A percentile compares a stretch with the other conserved stretches of the same genome.
Conservation (phyloP, 2,888 invertebrate genomes). For the Automeris io region DNA sequence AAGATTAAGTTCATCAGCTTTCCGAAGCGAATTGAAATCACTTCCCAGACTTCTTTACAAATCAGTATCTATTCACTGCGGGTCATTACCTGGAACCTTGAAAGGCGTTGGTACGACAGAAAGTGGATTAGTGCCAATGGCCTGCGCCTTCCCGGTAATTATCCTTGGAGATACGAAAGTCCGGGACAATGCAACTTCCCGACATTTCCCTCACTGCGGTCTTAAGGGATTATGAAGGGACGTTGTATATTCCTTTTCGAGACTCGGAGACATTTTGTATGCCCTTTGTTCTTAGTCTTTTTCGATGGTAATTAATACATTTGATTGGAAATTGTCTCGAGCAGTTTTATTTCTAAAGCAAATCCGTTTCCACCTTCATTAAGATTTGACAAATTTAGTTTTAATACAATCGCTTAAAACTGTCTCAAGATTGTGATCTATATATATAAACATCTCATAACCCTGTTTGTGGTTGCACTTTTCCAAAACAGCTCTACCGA, state of each 20-base stretch:
- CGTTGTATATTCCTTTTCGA: neutral
- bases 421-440: too few species aligned
- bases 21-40: conserved; percentile 1
- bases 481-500: too few species aligned
- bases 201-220: neutral
- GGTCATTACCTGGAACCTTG: conserved; percentile 17
- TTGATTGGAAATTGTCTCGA: too few species aligned
- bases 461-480: too few species aligned
- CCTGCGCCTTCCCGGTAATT: conserved; percentile 23
- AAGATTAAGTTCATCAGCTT: neutral
- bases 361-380: too few species aligned
- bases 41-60: conserved; percentile 11
- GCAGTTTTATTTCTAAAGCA: too few species aligned
- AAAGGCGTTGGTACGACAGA: conserved; percentile 21
- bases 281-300: too few species aligned
- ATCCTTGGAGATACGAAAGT: conserved; percentile 28
- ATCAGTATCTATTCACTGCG: conserved; percentile 16
- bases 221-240: conserved; percentile 1
- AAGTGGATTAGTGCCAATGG: conserved; percentile 23
- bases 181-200: neutral
- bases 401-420: too few species aligned
- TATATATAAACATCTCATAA: too few species aligned
- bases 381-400: too few species aligned
- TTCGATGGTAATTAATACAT: too few species aligned
- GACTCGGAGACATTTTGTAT: too few species aligned